These are phyloP conservation scores for Philotrypesis tridentata DNA, from an alignment of 1,140 invertebrate species.

Conservation along the genomic window DNA sequence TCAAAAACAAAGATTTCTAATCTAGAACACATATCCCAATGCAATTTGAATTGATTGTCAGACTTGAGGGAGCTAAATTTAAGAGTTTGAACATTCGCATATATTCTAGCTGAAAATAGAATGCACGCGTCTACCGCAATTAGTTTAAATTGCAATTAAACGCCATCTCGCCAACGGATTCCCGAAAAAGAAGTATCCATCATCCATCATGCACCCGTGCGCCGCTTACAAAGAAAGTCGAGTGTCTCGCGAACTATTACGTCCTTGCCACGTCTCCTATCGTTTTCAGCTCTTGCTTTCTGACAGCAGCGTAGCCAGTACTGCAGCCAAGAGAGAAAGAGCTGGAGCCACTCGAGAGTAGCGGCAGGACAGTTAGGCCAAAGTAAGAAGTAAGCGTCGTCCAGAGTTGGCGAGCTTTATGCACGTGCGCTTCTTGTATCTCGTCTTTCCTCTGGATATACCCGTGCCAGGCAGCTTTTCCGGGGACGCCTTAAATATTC, in stretches of 20 bases:
- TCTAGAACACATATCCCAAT: too few species aligned
- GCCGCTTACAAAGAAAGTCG: not conserved
- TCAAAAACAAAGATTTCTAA: too few species aligned
- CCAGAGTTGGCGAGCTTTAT: not conserved
- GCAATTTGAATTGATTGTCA: too few species aligned
- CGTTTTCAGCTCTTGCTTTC: not conserved
- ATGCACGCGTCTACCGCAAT: too few species aligned
- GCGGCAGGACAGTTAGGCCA: not conserved
- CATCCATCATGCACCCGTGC: not conserved
- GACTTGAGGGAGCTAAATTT: too few species aligned
- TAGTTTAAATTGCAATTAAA: too few species aligned
- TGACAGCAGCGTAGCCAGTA: not conserved
- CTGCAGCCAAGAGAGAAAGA: not conserved
- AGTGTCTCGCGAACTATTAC: not conserved
- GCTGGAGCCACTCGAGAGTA: not conserved
- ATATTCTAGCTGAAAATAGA: too few species aligned
- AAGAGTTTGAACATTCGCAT: too few species aligned
- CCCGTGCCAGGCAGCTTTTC: not conserved
- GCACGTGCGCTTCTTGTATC: not conserved
- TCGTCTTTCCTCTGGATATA: not conserved
- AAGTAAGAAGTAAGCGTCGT: conserved; percentile 18
- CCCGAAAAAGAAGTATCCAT: not conserved
- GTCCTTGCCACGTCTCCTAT: not conserved
- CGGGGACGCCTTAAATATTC: conserved; percentile 28
- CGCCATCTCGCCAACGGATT: not conserved